Percentiles rank a stretch among this genome's conserved stretches.
phyloP scores from a whole-genome alignment of 2,888 invertebrate species.

The Hirudinaria manillensis region DNA sequence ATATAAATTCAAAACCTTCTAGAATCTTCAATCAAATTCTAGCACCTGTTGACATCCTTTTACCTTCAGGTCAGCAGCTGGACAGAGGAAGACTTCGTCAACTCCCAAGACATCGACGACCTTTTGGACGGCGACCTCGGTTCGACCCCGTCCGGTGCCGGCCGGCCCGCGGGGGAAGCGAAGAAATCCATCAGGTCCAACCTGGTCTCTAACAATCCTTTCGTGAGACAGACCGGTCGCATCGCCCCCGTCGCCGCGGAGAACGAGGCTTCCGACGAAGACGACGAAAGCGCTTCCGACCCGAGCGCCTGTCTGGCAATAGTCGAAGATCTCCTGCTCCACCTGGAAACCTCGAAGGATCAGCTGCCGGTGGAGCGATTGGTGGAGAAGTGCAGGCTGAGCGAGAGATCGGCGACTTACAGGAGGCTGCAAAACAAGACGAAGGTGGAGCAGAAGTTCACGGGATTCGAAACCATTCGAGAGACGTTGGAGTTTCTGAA shows the following conservation, averaged over 20 bases:
- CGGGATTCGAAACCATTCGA: slow-evolving; percentile 23
- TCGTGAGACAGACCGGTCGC: background rate
- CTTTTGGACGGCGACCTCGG: slow-evolving; percentile 14
- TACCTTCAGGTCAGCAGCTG: slow-evolving; percentile 2
- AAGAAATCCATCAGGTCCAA: background rate
- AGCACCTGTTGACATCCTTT: background rate
- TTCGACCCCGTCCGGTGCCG: background rate
- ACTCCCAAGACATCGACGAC: slow-evolving; percentile 21
- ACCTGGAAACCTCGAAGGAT: background rate
- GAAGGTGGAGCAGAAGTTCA: slow-evolving; percentile 20
- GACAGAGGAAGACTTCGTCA: background rate
- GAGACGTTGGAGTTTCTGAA: slow-evolving; percentile 25
- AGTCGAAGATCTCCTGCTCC: background rate
- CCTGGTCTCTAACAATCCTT: slow-evolving; percentile 16
- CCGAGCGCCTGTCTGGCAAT: background rate
- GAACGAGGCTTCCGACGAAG: background rate
- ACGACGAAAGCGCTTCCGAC: background rate
- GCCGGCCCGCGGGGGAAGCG: background rate
- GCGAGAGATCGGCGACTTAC: slow-evolving; percentile 9
- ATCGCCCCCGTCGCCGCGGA: background rate
- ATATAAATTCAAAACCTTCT: no score
- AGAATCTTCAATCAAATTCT: no score
- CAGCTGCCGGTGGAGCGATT: background rate
- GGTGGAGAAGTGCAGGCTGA: slow-evolving; percentile 1
- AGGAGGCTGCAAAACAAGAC: background rate